phyloP scores from a whole-genome alignment of 2,797 vertebrate species.

The Anableps anableps region DNA sequence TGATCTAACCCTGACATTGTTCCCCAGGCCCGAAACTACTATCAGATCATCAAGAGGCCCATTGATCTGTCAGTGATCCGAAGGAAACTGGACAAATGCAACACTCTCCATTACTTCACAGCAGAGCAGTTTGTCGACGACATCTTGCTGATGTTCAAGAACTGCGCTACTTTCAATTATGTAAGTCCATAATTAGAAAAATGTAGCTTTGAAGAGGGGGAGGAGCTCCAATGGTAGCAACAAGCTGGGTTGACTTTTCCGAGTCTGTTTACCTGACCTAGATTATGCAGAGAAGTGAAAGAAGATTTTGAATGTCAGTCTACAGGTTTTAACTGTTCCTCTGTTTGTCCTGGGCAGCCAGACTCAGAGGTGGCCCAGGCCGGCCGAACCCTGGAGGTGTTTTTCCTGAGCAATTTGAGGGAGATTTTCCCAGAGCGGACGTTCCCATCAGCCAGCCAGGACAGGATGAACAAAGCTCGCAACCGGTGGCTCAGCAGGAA shows the following conservation, averaged over 20 bases:
- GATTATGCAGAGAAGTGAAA: background rate
- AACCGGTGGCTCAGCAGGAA: slow-evolving; percentile 84
- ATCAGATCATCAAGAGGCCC: slow-evolving; percentile 97
- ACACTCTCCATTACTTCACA: slow-evolving; percentile 88
- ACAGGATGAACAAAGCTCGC: slow-evolving; percentile 70
- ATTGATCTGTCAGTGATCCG: slow-evolving; percentile 93
- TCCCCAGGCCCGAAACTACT: slow-evolving; percentile 93
- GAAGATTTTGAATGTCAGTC: background rate
- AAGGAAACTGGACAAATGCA: slow-evolving; percentile 88
- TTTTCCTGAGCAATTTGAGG: slow-evolving; percentile 87
- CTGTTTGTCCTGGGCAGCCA: slow-evolving; percentile 78
- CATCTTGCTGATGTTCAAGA: slow-evolving; percentile 95
- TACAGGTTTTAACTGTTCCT: background rate
- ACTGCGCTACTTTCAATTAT: slow-evolving; percentile 98
- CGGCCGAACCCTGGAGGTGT: slow-evolving; percentile 87
- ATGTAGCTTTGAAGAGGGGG: background rate
- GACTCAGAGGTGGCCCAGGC: slow-evolving; percentile 97
- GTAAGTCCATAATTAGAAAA: slow-evolving; percentile 78
- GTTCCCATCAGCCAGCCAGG: slow-evolving; percentile 84
- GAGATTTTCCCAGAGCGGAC: slow-evolving; percentile 86
- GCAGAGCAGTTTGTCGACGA: slow-evolving; percentile 91
- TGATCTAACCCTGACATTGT: slow-evolving; percentile 22
- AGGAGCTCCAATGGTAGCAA: background rate
- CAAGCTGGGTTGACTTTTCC: background rate
- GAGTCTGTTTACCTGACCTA: background rate